Base-by-base conservation (phyloP, 1,140 invertebrate species). In the Notospermus geniculatus region DNA sequence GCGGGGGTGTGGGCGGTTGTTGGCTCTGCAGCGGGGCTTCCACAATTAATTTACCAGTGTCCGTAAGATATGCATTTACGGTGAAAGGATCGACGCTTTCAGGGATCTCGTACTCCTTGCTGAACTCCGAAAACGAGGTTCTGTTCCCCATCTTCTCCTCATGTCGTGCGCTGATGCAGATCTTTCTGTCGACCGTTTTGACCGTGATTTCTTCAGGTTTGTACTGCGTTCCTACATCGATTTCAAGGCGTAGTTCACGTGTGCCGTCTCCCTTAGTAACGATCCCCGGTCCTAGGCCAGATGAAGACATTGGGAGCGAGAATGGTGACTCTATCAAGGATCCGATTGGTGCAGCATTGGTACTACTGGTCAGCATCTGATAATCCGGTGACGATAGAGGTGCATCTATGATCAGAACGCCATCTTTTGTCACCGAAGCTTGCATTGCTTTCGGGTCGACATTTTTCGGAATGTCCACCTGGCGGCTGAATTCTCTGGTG, bases 71-170 rank as follows among this genome's bases (percentile, higher is more conserved):
- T n/a, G 78, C 78, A 0, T 72, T 72, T 39, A 80, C 79, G 9
- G 71, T 69, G 22, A 72, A 65, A 57, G 79, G 76, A 60, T 81
- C 78, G 25, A 81, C 78, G 52, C 68, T 72, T 27, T 78, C 76
- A 0, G 80, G 80, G 41, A 81, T 64, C 59, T 80, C 78, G 60
- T 80, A 80, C 60, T 80, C 74, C 59, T 80, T 79, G 59, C 76
- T 80, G 61, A 81, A 80, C 64, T 80, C 77, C 52, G 76, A 78
- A 62, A 77, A 76, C 46, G 78, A 68, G 11, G 76, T 80, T 52
- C 77, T 61, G 9, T 75, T 75, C 1, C 69, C 70, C 28, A 68
- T 69, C 55, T 77, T 75, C 61, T 79, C 77, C 50, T 80, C 76
- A 63, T 80, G 78, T 64, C 73, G 69, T 5, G 78, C 78, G 29